phyloP scores from a whole-genome alignment of 1,140 invertebrate species.

The Stegodyphus mimosarum region DNA sequence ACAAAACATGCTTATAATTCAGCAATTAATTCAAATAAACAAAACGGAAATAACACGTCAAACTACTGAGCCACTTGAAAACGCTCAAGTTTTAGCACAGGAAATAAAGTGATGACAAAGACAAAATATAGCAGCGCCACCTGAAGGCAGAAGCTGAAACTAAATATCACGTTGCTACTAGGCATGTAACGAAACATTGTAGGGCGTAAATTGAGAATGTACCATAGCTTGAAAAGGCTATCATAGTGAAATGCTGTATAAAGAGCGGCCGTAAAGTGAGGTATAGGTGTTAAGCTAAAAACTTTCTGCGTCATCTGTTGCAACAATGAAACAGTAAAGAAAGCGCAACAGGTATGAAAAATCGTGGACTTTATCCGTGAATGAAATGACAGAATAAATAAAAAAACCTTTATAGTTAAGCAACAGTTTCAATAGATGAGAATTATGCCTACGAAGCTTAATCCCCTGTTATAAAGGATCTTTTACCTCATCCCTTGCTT shows the following conservation, averaged over 20 bases:
- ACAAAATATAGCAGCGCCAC: neutral
- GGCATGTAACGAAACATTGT: neutral
- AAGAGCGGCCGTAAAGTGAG: neutral
- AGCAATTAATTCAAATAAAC: neutral
- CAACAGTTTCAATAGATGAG: too few relatives aligned
- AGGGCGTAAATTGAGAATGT: neutral
- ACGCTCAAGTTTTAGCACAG: neutral
- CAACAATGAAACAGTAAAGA: too few relatives aligned
- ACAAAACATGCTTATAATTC: neutral
- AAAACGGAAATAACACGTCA: neutral
- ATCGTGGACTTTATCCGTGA: too few relatives aligned
- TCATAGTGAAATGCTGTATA: neutral
- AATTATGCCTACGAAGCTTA: too few relatives aligned
- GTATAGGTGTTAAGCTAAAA: neutral
- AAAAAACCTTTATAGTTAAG: too few relatives aligned
- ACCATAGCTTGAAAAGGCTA: neutral
- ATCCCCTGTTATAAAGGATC: too few relatives aligned
- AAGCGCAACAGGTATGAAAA: too few relatives aligned
- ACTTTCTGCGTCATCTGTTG: too few relatives aligned
- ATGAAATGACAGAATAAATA: too few relatives aligned
- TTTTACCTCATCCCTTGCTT: too few relatives aligned
- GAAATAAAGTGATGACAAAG: neutral
- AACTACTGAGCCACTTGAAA: neutral
- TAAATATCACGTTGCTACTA: neutral
- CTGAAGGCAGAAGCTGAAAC: neutral